phyloP scores from a whole-genome alignment of 2,888 invertebrate species.

The Noctua fimbriata region DNA sequence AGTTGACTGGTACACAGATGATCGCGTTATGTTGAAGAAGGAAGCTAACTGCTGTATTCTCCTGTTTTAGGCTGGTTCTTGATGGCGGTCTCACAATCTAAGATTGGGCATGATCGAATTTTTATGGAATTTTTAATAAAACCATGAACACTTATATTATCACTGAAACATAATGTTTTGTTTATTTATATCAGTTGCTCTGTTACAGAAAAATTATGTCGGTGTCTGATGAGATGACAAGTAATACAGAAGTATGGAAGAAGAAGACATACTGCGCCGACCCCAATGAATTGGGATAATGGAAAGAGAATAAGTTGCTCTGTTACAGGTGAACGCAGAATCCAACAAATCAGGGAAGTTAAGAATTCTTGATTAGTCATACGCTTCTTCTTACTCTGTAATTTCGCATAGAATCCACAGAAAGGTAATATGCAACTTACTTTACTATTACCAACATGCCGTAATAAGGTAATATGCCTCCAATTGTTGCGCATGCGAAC shows the following conservation, averaged over 20 bases:
- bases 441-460: slow-evolving; percentile 53
- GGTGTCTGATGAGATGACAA: no score
- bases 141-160: neutral
- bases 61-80: neutral
- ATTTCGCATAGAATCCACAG: slow-evolving; percentile 14
- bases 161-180: neutral
- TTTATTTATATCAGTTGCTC: neutral
- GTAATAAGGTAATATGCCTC: slow-evolving; percentile 51
- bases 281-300: no score
- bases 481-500: slow-evolving; percentile 51
- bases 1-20: no score
- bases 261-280: no score
- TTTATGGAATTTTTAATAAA: no score
- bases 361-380: neutral
- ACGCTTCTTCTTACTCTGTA: neutral
- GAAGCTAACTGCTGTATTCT: neutral
- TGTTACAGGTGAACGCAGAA: neutral
- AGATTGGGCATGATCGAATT: no score
- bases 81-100: neutral
- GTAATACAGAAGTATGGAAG: no score
- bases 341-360: neutral
- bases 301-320: no score
- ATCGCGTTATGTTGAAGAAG: neutral
- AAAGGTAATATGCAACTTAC: slow-evolving; percentile 32
- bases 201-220: no score